Evolutionary conservation across 53 echinoderm and acorn worm species (phyloP).

Genomic region (Henricia sp.): DNA sequence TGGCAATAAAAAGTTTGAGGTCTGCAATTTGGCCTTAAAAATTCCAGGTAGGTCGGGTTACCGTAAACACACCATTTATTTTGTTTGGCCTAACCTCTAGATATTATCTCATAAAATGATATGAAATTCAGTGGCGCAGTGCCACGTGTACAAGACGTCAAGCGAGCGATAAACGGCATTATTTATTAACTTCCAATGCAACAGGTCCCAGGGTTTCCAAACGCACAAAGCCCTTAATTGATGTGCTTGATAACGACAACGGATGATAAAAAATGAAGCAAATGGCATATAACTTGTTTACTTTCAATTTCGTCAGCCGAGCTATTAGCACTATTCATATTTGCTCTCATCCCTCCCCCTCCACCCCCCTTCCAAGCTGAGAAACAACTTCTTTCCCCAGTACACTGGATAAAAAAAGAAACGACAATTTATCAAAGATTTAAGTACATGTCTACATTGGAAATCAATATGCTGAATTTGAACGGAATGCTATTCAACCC

Average conservation of each 20-base stretch:
- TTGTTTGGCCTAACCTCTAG: too few species aligned
- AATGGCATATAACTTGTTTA: slow-evolving; percentile 1
- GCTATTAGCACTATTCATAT: slow-evolving; percentile 37
- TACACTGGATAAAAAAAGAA: neutral
- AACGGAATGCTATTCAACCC: too few species aligned
- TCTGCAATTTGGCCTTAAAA: too few species aligned
- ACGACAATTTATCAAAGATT: neutral
- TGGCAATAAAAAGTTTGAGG: too few species aligned
- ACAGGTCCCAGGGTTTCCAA: neutral
- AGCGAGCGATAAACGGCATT: slow-evolving; percentile 11
- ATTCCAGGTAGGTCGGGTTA: too few species aligned
- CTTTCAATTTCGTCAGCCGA: slow-evolving; percentile 36
- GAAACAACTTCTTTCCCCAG: neutral
- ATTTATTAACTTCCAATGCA: slow-evolving; percentile 36
- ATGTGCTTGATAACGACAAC: slow-evolving; percentile 14
- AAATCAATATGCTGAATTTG: neutral
- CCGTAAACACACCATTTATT: too few species aligned
- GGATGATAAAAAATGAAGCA: slow-evolving; percentile 4
- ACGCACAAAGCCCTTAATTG: slow-evolving; percentile 15
- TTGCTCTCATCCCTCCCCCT: neutral
- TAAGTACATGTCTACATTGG: neutral
- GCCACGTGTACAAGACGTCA: slow-evolving; percentile 31
- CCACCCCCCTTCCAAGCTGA: neutral
- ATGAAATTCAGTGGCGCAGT: neutral
- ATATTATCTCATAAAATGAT: too few species aligned